A percentile compares a stretch with the other conserved stretches of the same genome.
These are phyloP conservation scores for Osmoderma eremita DNA, from an alignment of 2,888 invertebrate genomes.

Conservation along the genomic window DNA sequence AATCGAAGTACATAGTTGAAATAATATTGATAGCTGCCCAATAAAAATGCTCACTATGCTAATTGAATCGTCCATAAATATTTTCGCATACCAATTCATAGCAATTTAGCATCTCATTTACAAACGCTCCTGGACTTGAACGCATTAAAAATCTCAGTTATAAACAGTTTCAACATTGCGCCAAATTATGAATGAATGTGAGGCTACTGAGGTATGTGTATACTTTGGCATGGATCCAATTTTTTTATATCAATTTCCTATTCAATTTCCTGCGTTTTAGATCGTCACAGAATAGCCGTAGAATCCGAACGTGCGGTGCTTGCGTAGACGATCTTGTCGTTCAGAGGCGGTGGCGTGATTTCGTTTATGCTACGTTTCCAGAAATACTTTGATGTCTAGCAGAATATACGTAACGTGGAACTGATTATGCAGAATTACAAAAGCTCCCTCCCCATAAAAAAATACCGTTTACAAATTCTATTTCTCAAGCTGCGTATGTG, in stretches of 20 bases:
- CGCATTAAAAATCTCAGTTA: constrained; percentile 16
- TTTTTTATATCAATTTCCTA: constrained; percentile 36
- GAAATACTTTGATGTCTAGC: no score
- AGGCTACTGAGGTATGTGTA: constrained; percentile 2
- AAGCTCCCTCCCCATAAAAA: no score
- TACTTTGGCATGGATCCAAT: constrained; percentile 30
- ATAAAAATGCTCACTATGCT: neutral
- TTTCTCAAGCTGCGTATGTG: no score
- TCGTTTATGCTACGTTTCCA: neutral
- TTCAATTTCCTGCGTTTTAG: constrained; percentile 23
- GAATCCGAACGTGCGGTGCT: neutral
- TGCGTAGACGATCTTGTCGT: neutral
- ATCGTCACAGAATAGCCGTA: constrained; percentile 16
- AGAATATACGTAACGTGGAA: no score
- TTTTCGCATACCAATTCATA: neutral
- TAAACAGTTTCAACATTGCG: constrained; percentile 7
- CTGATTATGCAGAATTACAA: no score
- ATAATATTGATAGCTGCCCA: neutral
- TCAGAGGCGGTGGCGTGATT: neutral
- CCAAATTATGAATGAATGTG: constrained; percentile 37
- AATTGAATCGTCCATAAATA: neutral
- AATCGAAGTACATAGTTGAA: no score
- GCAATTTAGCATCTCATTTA: constrained; percentile 6
- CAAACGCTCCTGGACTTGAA: neutral
- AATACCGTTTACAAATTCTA: no score